Conservation (phyloP, 2,888 invertebrate species). For the Litoditis marina region DNA sequence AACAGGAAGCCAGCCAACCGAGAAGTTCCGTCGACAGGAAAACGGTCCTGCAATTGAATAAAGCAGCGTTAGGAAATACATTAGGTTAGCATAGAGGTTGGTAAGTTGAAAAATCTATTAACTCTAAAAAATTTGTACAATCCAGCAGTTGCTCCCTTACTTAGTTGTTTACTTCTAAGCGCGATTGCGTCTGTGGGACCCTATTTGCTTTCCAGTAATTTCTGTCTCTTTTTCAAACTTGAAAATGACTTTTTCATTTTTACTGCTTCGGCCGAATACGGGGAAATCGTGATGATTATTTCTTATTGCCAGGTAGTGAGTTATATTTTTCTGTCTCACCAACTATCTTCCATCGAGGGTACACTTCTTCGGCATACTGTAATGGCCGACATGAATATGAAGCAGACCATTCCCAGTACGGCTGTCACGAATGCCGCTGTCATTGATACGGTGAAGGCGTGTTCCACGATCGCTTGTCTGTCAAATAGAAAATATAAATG, state of each 20-base stretch:
- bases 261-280: too few species aligned
- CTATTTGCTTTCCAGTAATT: too few species aligned
- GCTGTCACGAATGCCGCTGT: conserved; percentile 4
- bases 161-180: too few species aligned
- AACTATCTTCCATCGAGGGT: conserved; percentile 9
- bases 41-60: conserved; percentile 1
- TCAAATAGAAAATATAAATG: too few species aligned
- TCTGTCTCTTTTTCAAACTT: too few species aligned
- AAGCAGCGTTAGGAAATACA: neutral
- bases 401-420: neutral
- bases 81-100: too few species aligned
- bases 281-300: too few species aligned
- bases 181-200: too few species aligned
- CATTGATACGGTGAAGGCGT: conserved; percentile 4
- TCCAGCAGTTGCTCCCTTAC: too few species aligned
- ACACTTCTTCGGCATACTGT: conserved; percentile 2
- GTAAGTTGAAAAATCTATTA: too few species aligned
- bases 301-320: neutral
- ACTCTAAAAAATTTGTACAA: too few species aligned
- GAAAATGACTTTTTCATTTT: too few species aligned
- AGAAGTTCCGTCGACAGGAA: conserved; percentile 1
- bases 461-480: conserved; percentile 2
- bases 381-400: conserved; percentile 1
- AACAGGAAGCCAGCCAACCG: conserved; percentile 10
- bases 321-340: neutral